These are phyloP conservation scores for Austrofundulus limnaeus DNA, from an alignment of 2,113 vertebrate species.

Conservation along the genomic window DNA sequence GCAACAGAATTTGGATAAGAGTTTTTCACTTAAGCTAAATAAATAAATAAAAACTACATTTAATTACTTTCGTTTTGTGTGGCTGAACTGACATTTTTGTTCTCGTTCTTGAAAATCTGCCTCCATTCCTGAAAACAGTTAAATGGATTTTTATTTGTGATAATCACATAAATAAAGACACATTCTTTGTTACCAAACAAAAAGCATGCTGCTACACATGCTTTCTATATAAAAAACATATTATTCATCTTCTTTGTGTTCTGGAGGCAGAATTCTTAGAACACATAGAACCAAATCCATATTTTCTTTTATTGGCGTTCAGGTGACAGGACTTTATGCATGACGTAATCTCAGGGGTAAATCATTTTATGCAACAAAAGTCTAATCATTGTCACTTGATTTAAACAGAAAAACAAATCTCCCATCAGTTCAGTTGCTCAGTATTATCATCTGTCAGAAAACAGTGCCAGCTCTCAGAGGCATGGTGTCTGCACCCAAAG, in stretches of 20 bases:
- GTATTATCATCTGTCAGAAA: not conserved
- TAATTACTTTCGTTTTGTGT: not conserved
- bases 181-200: not conserved
- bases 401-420: conserved; percentile 8
- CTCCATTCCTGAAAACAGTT: not conserved
- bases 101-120: not conserved
- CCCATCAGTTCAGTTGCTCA: no score
- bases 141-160: not conserved
- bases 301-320: no score
- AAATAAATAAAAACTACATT: not conserved
- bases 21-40: not conserved
- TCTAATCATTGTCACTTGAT: not conserved
- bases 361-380: conserved; percentile 6
- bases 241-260: not conserved
- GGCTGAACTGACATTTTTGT: not conserved
- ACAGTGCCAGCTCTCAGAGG: not conserved
- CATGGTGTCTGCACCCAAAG: not conserved
- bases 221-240: no score
- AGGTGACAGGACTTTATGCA: conserved; percentile 5
- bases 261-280: not conserved
- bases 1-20: no score
- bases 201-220: not conserved
- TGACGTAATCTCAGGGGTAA: conserved; percentile 50
- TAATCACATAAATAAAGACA: not conserved
- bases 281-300: no score